These are phyloP conservation scores for Pyralis farinalis DNA, from an alignment of 2,888 invertebrate genomes.

Conservation along the genomic window DNA sequence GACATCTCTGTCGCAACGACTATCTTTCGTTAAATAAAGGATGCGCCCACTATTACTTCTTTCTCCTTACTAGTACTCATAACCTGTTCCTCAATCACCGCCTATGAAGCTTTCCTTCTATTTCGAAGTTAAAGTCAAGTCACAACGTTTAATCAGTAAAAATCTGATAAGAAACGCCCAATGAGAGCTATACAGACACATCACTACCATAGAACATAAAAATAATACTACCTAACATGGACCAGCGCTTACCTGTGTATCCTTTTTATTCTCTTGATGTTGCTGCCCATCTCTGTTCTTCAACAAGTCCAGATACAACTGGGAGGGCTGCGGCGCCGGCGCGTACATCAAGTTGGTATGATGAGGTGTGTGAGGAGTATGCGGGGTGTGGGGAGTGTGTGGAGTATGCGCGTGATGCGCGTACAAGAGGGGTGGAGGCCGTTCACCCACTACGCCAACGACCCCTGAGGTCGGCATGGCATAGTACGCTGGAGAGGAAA, in stretches of 20 bases:
- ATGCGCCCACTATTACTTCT: too few relatives aligned
- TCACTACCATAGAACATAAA: too few relatives aligned
- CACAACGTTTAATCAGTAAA: too few relatives aligned
- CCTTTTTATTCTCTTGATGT: slow-evolving; percentile 63
- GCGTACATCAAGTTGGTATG: slow-evolving; percentile 58
- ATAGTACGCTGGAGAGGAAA: slow-evolving; percentile 58
- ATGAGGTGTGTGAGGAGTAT: slow-evolving; percentile 57
- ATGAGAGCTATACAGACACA: too few relatives aligned
- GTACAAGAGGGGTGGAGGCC: slow-evolving; percentile 66
- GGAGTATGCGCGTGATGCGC: slow-evolving; percentile 67
- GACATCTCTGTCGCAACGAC: too few relatives aligned
- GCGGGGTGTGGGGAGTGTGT: slow-evolving; percentile 48
- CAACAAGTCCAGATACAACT: slow-evolving; percentile 64
- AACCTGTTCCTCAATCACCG: too few relatives aligned
- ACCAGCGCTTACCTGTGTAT: slow-evolving; percentile 51
- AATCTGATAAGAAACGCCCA: too few relatives aligned
- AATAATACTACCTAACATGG: too few relatives aligned
- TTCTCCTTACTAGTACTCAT: too few relatives aligned
- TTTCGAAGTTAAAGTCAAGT: too few relatives aligned
- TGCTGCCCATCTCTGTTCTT: slow-evolving; percentile 62
- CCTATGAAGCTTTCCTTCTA: too few relatives aligned
- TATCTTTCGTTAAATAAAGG: too few relatives aligned
- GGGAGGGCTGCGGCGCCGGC: slow-evolving; percentile 61
- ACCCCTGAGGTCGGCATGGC: slow-evolving; percentile 64
- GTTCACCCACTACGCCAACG: slow-evolving; percentile 61